Evolutionary conservation across 2,888 invertebrate genomes (phyloP).

Genomic region (Glomeris marginata): DNA sequence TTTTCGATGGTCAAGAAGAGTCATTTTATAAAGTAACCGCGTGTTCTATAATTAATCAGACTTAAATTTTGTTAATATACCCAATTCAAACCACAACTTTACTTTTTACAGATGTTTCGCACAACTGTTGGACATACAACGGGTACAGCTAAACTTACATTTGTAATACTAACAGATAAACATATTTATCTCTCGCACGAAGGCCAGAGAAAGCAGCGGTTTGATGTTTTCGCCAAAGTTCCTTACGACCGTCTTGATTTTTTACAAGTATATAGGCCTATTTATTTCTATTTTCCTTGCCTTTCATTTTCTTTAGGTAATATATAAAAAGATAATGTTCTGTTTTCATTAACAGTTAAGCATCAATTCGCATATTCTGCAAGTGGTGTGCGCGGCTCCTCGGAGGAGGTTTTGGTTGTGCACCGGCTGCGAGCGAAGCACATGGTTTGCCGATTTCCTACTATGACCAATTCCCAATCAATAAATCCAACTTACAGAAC

Average conservation of each 20-base stretch:
- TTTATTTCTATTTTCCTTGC: no score
- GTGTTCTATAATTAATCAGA: not conserved
- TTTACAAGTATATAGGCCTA: slow-evolving; percentile 28
- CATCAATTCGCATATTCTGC: slow-evolving; percentile 26
- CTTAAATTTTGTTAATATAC: not conserved
- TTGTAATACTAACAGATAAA: slow-evolving; percentile 24
- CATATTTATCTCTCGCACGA: slow-evolving; percentile 26
- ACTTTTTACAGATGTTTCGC: slow-evolving; percentile 24
- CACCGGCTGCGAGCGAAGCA: slow-evolving; percentile 26
- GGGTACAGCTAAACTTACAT: slow-evolving; percentile 18
- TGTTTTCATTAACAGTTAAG: slow-evolving; percentile 26
- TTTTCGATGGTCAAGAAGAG: slow-evolving; percentile 27
- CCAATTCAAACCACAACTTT: not conserved
- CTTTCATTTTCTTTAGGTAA: no score
- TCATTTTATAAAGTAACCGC: slow-evolving; percentile 25
- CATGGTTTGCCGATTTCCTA: slow-evolving; percentile 22
- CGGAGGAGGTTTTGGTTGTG: slow-evolving; percentile 27
- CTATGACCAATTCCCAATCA: not conserved
- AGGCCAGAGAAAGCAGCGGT: slow-evolving; percentile 21
- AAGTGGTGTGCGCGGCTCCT: slow-evolving; percentile 26
- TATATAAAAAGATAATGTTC: no score
- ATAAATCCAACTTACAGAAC: not conserved
- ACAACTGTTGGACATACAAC: slow-evolving; percentile 25
- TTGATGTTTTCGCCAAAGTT: slow-evolving; percentile 22
- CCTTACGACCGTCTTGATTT: slow-evolving; percentile 26